These are phyloP conservation scores for Zonitis immaculata DNA, from an alignment of 2,888 invertebrate species.

Conservation along the genomic window DNA sequence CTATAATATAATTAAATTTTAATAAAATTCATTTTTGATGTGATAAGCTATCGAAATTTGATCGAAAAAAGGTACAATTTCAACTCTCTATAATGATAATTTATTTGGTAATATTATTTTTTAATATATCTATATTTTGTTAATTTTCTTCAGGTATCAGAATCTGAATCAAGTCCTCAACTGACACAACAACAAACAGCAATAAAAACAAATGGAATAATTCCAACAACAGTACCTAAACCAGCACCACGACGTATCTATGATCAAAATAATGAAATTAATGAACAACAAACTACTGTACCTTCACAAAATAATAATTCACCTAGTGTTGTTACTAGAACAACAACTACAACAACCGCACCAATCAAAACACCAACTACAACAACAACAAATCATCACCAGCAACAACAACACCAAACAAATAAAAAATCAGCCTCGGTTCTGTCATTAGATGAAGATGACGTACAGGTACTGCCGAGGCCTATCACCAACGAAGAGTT, in stretches of 20 bases:
- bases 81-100: too few relatives aligned
- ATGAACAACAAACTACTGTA: constrained; percentile 16
- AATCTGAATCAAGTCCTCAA: constrained; percentile 5
- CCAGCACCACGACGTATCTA: constrained; percentile 41
- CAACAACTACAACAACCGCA: constrained; percentile 18
- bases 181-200: constrained; percentile 3
- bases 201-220: constrained; percentile 42
- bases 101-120: too few relatives aligned
- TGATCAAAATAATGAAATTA: constrained; percentile 21
- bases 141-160: constrained; percentile 17
- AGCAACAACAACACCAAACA: constrained; percentile 25
- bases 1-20: background rate
- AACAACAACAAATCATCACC: constrained; percentile 23
- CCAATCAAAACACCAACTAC: constrained; percentile 12
- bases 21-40: background rate
- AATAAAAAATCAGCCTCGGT: constrained; percentile 6
- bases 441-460: constrained; percentile 42
- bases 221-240: constrained; percentile 38
- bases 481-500: constrained; percentile 92
- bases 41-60: background rate
- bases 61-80: background rate
- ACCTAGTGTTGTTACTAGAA: background rate
- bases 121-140: background rate
- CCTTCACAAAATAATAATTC: constrained; percentile 40
- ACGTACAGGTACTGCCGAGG: constrained; percentile 59